These are phyloP conservation scores for Cryptosula pallasiana DNA, from an alignment of 2,888 invertebrate species.

Conservation along the genomic window DNA sequence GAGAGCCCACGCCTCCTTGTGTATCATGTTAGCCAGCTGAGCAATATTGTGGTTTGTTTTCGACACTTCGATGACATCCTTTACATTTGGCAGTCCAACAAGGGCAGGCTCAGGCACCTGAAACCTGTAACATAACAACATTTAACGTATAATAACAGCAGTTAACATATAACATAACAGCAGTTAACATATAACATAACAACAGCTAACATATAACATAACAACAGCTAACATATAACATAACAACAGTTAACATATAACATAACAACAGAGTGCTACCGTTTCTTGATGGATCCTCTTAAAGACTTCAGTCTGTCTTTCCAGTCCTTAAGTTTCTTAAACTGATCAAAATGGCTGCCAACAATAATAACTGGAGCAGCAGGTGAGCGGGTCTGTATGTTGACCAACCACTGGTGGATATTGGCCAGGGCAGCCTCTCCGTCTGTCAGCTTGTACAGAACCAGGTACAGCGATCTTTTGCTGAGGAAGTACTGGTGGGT, in stretches of 20 bases:
- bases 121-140: slow-evolving; percentile 25
- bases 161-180: too few species aligned
- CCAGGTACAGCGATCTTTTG: slow-evolving; percentile 86
- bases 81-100: slow-evolving; percentile 83
- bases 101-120: slow-evolving; percentile 93
- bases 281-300: not conserved
- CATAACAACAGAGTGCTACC: too few species aligned
- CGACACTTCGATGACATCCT: slow-evolving; percentile 78
- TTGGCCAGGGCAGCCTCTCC: slow-evolving; percentile 83
- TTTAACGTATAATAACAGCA: too few species aligned
- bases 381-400: slow-evolving; percentile 78
- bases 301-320: slow-evolving; percentile 49
- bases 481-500: slow-evolving; percentile 98
- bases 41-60: not conserved
- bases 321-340: slow-evolving; percentile 53
- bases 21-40: slow-evolving; percentile 81
- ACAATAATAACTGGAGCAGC: slow-evolving; percentile 93
- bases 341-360: slow-evolving; percentile 84
- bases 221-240: too few species aligned
- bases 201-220: too few species aligned
- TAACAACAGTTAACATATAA: too few species aligned
- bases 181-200: too few species aligned
- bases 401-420: slow-evolving; percentile 91
- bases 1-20: slow-evolving; percentile 86
- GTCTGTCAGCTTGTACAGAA: slow-evolving; percentile 89